Evolutionary conservation across 2,888 invertebrate species (phyloP).

Genomic region (Nemoura dubitans): DNA sequence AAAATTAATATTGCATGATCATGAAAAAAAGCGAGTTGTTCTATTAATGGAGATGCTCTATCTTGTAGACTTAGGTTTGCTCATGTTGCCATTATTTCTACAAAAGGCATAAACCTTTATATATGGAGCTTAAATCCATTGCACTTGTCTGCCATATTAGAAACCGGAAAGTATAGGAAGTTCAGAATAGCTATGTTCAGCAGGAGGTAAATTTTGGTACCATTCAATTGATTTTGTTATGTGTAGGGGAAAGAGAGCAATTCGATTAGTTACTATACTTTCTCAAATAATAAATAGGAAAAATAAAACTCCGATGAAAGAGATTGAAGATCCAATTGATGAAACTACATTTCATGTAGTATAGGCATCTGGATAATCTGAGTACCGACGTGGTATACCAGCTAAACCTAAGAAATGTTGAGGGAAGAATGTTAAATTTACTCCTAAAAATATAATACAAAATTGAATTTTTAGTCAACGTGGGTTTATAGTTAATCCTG

Average conservation of each 20-base stretch:
- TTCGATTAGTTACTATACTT: conserved; percentile 65
- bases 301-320: conserved; percentile 66
- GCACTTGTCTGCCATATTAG: conserved; percentile 71
- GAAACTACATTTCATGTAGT: conserved; percentile 72
- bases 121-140: conserved; percentile 73
- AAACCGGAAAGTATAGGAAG: conserved; percentile 67
- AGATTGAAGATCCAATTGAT: conserved; percentile 73
- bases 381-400: conserved; percentile 80
- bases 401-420: conserved; percentile 69
- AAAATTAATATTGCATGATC: conserved; percentile 70
- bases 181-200: conserved; percentile 70
- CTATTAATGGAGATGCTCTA: conserved; percentile 70
- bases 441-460: conserved; percentile 75
- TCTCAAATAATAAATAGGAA: conserved; percentile 72
- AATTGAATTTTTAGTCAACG: conserved; percentile 75
- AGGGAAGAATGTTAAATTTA: conserved; percentile 65
- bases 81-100: conserved; percentile 67
- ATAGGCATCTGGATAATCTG: conserved; percentile 75
- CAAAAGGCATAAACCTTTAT: conserved; percentile 39
- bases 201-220: conserved; percentile 66
- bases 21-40: conserved; percentile 72
- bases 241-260: conserved; percentile 63
- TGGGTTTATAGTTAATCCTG: conserved; percentile 68
- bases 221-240: conserved; percentile 70
- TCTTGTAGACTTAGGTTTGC: conserved; percentile 68